A percentile compares a stretch with the other conserved stretches of the same genome.
Evolutionary conservation across 2,797 vertebrate genomes (phyloP).

Genomic region (Forpus xanthops): DNA sequence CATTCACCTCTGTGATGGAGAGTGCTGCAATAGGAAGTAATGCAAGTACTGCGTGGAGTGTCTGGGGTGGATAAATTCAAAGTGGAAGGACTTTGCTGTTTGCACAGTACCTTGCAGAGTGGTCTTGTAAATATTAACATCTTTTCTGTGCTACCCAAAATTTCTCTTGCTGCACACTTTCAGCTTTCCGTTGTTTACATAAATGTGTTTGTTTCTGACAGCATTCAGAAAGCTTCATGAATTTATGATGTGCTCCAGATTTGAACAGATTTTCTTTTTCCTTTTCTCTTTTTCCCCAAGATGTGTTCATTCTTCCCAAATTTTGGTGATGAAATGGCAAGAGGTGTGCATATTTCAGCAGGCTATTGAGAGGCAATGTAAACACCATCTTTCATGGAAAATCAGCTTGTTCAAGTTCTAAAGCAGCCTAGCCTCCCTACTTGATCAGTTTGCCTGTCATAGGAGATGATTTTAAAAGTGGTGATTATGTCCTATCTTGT

Average conservation of each 20-base stretch:
- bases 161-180: not conserved
- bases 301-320: not conserved
- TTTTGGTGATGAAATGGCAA: not conserved
- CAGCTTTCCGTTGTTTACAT: conserved; percentile 1
- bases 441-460: conserved; percentile 55
- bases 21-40: not conserved
- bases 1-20: accelerated
- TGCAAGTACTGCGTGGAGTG: not conserved
- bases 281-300: accelerated
- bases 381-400: not conserved
- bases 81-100: not conserved
- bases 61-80: not conserved
- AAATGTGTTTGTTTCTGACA: conserved; percentile 31
- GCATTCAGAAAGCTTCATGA: conserved; percentile 39
- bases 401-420: not conserved
- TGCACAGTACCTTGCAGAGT: not conserved
- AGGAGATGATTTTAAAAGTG: conserved; percentile 42
- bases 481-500: not conserved
- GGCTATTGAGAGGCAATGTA: not conserved
- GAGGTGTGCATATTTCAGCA: conserved; percentile 19
- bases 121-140: not conserved
- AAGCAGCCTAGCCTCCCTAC: not conserved
- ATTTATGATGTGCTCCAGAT: conserved; percentile 55
- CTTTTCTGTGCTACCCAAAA: not conserved
- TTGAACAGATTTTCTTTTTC: not conserved